Conservation (phyloP, 2,797 vertebrate species). For the Petrocephalus schoutedeni region DNA sequence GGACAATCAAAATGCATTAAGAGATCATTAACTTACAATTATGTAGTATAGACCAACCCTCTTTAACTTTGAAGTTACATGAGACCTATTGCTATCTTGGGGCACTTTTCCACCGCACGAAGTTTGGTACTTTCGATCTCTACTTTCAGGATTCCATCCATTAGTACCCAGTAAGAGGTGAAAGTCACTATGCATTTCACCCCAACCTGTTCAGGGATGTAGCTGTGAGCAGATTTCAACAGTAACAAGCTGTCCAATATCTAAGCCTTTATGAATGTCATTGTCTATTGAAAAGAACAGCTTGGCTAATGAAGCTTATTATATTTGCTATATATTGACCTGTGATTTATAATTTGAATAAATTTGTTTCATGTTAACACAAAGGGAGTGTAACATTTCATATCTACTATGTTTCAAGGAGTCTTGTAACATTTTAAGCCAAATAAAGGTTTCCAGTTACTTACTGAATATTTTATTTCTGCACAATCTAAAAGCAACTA, state of each 20-base stretch:
- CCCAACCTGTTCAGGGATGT: constrained; percentile 55
- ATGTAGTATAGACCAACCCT: not conserved
- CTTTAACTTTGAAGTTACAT: not conserved
- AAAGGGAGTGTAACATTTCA: not conserved
- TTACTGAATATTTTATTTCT: too few relatives aligned
- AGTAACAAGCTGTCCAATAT: constrained; percentile 72
- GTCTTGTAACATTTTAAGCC: not conserved
- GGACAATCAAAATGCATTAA: not conserved
- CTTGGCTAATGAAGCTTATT: not conserved
- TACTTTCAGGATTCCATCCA: constrained; percentile 46
- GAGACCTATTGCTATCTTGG: not conserved
- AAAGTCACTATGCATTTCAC: constrained; percentile 60
- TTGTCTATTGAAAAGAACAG: constrained; percentile 41
- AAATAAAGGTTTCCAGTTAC: too few relatives aligned
- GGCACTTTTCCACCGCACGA: too few relatives aligned
- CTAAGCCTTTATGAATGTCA: constrained; percentile 66
- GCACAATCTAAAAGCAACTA: too few relatives aligned
- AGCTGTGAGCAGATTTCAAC: constrained; percentile 78
- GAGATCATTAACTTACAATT: not conserved
- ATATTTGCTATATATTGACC: not conserved
- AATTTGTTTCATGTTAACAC: not conserved
- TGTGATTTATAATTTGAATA: not conserved
- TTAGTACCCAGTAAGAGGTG: constrained; percentile 68
- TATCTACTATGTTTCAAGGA: not conserved
- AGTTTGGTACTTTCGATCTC: constrained; percentile 31